A percentile compares a stretch with the other conserved stretches of the same genome.
Evolutionary conservation across 2,888 invertebrate species (phyloP).

Genomic region (Platycnemis pennipes): DNA sequence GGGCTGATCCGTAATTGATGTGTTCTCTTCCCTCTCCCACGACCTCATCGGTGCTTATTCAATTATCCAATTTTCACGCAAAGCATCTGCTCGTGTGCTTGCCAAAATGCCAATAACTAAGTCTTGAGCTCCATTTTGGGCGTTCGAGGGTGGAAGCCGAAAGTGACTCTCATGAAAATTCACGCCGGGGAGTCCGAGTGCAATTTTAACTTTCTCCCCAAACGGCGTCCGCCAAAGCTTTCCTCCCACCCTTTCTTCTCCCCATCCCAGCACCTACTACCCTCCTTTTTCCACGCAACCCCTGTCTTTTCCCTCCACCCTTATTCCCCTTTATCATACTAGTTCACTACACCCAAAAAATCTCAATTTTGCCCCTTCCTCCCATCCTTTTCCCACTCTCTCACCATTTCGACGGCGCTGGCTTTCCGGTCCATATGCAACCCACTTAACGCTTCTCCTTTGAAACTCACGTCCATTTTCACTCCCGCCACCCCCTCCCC

Average conservation of each 20-base stretch:
- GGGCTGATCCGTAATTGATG: not conserved
- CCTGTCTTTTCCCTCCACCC: constrained; percentile 70
- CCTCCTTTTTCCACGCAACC: not conserved
- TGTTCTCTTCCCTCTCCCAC: not conserved
- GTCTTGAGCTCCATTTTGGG: not conserved
- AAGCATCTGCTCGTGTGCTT: not conserved
- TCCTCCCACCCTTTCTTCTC: constrained; percentile 70
- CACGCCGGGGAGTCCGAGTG: not conserved
- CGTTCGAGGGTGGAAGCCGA: not conserved
- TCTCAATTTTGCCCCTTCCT: not conserved
- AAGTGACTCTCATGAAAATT: constrained; percentile 30
- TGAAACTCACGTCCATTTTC: not conserved
- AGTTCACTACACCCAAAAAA: not conserved
- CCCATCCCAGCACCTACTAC: constrained; percentile 70
- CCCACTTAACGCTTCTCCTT: constrained; percentile 8
- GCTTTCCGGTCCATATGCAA: constrained; percentile 42
- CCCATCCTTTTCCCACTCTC: not conserved
- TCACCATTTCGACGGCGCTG: not conserved
- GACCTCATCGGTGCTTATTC: not conserved
- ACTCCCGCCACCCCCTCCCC: not conserved
- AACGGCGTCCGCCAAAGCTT: constrained; percentile 70
- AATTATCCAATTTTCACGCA: not conserved
- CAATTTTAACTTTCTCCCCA: constrained; percentile 72
- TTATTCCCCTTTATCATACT: constrained; percentile 67
- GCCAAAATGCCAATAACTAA: constrained; percentile 25